phyloP scores from a whole-genome alignment of 2,888 invertebrate species.

The Macrosoma leucophasiata region DNA sequence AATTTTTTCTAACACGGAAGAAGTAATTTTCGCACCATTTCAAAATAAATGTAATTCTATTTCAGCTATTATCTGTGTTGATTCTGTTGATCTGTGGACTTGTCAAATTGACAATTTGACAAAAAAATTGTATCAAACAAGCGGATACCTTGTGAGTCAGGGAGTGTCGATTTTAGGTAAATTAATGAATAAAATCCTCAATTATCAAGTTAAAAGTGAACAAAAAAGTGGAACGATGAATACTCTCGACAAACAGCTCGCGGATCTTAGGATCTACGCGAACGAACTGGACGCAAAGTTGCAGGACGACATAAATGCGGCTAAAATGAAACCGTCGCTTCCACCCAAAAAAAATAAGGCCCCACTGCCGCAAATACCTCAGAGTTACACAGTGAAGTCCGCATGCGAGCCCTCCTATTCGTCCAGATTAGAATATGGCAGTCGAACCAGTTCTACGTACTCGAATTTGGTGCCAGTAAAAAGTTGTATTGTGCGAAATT shows the following conservation, averaged over 20 bases:
- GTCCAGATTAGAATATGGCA: conserved; percentile 77
- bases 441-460: conserved; percentile 65
- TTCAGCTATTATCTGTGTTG: neutral
- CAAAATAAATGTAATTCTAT: neutral
- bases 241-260: conserved; percentile 64
- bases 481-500: conserved; percentile 66
- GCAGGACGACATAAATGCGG: conserved; percentile 66
- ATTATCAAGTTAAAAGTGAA: conserved; percentile 8
- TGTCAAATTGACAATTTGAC: no score
- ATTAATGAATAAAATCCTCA: conserved; percentile 17
- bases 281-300: conserved; percentile 68
- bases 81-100: no score
- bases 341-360: conserved; percentile 68
- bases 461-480: conserved; percentile 71
- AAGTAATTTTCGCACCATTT: no score
- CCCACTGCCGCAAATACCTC: conserved; percentile 79
- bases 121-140: no score
- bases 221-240: conserved; percentile 42
- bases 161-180: conserved; percentile 18
- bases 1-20: no score
- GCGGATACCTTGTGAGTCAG: no score
- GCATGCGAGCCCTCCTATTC: conserved; percentile 86
- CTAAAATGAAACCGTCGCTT: conserved; percentile 65
- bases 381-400: conserved; percentile 84
- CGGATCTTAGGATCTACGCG: conserved; percentile 66